Percentiles rank a stretch among this genome's conserved stretches.
These are phyloP conservation scores for Eristalinus aeneus DNA, from an alignment of 2,888 invertebrate species.

Conservation along the genomic window DNA sequence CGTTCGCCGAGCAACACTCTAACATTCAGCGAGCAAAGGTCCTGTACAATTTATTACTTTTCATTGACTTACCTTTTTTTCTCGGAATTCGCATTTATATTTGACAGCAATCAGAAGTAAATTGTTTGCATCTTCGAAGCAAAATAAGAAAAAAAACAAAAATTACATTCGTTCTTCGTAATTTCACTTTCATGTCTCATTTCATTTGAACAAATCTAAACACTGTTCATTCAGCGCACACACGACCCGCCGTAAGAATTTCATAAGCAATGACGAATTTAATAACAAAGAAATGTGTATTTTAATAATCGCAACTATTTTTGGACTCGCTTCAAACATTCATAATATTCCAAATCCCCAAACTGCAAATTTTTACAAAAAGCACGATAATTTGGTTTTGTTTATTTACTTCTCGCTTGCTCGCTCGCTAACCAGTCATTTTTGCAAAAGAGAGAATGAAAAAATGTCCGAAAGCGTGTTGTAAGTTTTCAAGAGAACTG, in stretches of 20 bases:
- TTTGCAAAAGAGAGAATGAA: constrained; percentile 4
- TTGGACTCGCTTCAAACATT: constrained; percentile 33
- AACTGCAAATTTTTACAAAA: constrained; percentile 43
- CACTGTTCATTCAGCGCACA: constrained; percentile 27
- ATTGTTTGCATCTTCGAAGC: background rate
- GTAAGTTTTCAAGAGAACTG: background rate
- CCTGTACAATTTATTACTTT: background rate
- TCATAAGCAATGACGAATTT: background rate
- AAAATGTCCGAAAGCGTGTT: constrained; percentile 22
- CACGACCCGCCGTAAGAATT: background rate
- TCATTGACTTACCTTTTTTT: constrained; percentile 43
- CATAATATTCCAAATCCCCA: constrained; percentile 3
- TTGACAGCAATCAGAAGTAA: constrained; percentile 15
- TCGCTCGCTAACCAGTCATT: constrained; percentile 21
- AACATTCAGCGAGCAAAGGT: too few relatives aligned
- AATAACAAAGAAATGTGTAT: background rate
- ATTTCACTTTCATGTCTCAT: background rate
- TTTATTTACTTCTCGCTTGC: constrained; percentile 61
- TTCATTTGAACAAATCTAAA: background rate
- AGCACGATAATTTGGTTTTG: constrained; percentile 26
- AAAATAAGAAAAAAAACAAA: background rate
- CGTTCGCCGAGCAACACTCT: too few relatives aligned
- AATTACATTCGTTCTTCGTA: background rate
- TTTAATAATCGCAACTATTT: constrained; percentile 21
- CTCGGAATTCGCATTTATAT: constrained; percentile 38